Evolutionary conservation across 2,797 vertebrate species (phyloP), one percentile per base, ranked within the genome.

Genomic region (Nyctibius grandis): DNA sequence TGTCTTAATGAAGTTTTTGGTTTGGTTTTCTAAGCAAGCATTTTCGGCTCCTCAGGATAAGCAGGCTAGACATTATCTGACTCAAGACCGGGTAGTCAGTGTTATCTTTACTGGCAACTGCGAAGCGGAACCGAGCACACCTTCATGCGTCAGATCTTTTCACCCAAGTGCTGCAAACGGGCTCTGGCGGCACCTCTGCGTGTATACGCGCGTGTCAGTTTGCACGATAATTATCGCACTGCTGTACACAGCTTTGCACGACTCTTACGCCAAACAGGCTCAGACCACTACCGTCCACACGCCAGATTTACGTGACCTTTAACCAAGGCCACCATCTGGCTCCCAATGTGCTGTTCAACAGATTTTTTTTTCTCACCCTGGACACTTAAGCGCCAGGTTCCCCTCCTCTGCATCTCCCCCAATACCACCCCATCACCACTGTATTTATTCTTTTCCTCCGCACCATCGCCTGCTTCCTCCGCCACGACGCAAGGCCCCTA

Each of bases 1-100:
- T 88, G 97, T 97, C 97, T 97, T 97, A 97, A 95, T 93, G 97
- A 97, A 82, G 96, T 59, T 94, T 96, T 95, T 93, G 89, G 86
- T 92, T 91, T 94, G 94, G 81, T 92, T 97, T 96, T 95, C 91
- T 97, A 96, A 91, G 95, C 90, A 89, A 95, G 91, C 84, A 92
- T 96, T 95, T 96, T 97, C 90, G 17, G 88, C 91, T 96, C 96
- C 94, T 95, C 88, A 50, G 94, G 93, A 83, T 54, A 93, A 96
- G 89, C 76, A 88, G 88, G 81, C 94, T 95, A 96, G 88, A 91
- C 93, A 95, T 94, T 93, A 97, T 95, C 91, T 96, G 93, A 94
- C 93, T 95, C 89, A 85, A 93, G 89, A 91, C 84, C 50, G 7
- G 81, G 72, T 64, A 94, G 95, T 84, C 91, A 96, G 89, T 3